Evolutionary conservation across 2,113 vertebrate genomes (phyloP).

Genomic region (Proteles cristata): DNA sequence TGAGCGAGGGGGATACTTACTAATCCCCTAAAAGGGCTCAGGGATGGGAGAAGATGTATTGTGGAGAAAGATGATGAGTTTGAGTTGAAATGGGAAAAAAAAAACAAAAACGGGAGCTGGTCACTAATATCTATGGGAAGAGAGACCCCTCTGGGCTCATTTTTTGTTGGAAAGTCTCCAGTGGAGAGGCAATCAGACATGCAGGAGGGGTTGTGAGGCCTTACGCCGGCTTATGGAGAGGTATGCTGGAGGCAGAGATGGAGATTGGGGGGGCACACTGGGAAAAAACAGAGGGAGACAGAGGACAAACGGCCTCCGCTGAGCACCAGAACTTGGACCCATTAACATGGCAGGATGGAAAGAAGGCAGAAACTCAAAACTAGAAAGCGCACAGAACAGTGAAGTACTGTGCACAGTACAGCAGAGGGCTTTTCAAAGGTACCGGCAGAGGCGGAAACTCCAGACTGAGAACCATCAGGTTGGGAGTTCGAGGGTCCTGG

Average conservation of each 20-base stretch:
- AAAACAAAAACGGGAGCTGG: no score
- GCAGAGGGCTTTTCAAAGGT: background rate
- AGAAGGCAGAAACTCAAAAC: background rate
- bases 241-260: background rate
- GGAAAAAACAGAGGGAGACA: background rate
- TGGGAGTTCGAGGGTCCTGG: background rate
- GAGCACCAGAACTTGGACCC: background rate
- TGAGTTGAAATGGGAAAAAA: background rate
- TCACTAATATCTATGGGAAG: background rate
- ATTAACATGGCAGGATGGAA: background rate
- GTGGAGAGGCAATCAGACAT: background rate
- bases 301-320: fast-evolving
- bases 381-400: background rate
- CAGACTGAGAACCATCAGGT: background rate
- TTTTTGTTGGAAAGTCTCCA: background rate
- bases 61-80: background rate
- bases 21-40: background rate
- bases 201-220: fast-evolving
- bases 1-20: background rate
- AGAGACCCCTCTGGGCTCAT: background rate
- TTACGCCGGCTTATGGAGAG: background rate
- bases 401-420: background rate
- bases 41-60: background rate
- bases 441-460: background rate
- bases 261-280: fast-evolving